Percentiles rank a stretch among this genome's conserved stretches.
These are phyloP conservation scores for Ceratotherium simum DNA, from an alignment of 2,113 vertebrate species.

Conservation along the genomic window DNA sequence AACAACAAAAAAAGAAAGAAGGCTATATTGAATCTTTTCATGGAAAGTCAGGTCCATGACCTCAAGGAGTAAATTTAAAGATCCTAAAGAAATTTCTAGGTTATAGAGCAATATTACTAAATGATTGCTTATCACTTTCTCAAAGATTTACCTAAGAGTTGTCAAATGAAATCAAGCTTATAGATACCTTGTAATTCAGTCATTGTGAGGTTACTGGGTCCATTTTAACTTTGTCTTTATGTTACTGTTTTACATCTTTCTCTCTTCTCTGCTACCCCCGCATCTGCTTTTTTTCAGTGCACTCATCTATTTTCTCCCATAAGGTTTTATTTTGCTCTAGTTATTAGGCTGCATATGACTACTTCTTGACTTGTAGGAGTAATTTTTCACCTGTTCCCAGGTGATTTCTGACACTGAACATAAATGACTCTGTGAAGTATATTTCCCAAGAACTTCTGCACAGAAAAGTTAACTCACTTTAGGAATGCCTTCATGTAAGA, in stretches of 20 bases:
- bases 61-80: not conserved
- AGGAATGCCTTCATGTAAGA: constrained; percentile 26
- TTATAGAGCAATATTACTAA: not conserved
- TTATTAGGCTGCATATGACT: constrained; percentile 59
- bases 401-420: constrained; percentile 54
- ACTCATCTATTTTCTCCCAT: not conserved
- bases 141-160: not conserved
- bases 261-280: not conserved
- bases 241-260: not conserved
- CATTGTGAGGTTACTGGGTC: not conserved
- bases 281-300: not conserved
- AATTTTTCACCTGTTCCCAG: constrained; percentile 51
- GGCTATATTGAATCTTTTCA: not conserved
- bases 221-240: constrained; percentile 23
- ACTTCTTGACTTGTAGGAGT: constrained; percentile 43
- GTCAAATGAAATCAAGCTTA: not conserved
- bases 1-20: not conserved
- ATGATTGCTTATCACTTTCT: not conserved
- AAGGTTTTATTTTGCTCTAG: constrained; percentile 55
- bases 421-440: constrained; percentile 57
- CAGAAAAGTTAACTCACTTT: constrained; percentile 46
- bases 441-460: constrained; percentile 48
- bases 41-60: not conserved
- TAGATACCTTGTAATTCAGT: not conserved
- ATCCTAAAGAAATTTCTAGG: constrained; percentile 19